A percentile compares a stretch with the other conserved stretches of the same genome.
These are phyloP conservation scores for Macropis europaea DNA, from an alignment of 2,888 invertebrate genomes.

Conservation along the genomic window DNA sequence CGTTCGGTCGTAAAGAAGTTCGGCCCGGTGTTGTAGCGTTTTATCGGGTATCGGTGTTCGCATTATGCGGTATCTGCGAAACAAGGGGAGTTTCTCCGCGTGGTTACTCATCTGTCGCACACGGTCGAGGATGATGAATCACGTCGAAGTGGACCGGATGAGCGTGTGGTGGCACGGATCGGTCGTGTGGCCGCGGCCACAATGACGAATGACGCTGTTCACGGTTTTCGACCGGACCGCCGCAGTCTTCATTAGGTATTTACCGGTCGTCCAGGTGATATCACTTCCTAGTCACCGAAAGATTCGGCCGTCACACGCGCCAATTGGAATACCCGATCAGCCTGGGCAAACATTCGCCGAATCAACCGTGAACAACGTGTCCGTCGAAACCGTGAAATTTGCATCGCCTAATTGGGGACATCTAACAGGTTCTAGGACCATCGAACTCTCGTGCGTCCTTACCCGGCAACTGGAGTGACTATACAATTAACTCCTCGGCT, in stretches of 20 bases:
- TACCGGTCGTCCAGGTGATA: constrained; percentile 70
- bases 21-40: not conserved
- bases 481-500: no score
- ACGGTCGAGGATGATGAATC: constrained; percentile 56
- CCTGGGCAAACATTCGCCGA: constrained; percentile 33
- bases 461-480: no score
- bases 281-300: constrained; percentile 64
- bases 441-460: no score
- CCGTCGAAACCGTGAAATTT: constrained; percentile 5
- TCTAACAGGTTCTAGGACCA: not conserved
- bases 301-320: constrained; percentile 33
- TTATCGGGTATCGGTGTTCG: no score
- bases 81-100: constrained; percentile 2
- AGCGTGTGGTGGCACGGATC: constrained; percentile 58
- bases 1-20: not conserved
- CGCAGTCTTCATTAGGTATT: constrained; percentile 72
- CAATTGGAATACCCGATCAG: constrained; percentile 60
- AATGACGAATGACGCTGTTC: constrained; percentile 59
- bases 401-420: not conserved
- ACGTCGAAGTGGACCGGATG: constrained; percentile 41
- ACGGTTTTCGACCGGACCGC: constrained; percentile 48
- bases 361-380: constrained; percentile 15
- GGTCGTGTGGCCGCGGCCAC: constrained; percentile 44
- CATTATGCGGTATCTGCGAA: no score
- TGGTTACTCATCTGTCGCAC: constrained; percentile 50